phyloP scores from a whole-genome alignment of 1,140 invertebrate species.

The Habropoda laboriosa region DNA sequence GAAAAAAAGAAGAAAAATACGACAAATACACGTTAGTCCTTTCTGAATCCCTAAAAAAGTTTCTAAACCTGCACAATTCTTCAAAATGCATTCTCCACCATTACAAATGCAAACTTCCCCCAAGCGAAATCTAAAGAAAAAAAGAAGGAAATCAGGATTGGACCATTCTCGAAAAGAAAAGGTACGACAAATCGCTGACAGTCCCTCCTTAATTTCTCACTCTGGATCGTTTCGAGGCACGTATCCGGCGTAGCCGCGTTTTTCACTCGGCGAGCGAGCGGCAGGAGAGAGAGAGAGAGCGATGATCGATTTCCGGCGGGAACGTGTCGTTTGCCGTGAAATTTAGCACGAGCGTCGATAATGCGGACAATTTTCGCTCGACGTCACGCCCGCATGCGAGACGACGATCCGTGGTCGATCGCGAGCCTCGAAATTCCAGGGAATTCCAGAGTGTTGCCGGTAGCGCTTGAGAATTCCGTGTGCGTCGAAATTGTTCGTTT shows the following conservation, averaged over 20 bases:
- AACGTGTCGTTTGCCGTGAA: neutral
- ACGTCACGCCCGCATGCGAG: conserved; percentile 30
- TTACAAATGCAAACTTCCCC: no score
- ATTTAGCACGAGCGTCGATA: conserved; percentile 6
- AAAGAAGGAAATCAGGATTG: no score
- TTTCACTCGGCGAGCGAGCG: neutral
- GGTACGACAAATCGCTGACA: neutral
- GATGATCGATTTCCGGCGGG: neutral
- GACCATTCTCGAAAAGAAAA: no score
- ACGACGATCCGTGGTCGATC: conserved; percentile 22
- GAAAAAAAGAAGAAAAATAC: no score
- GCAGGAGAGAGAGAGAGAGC: no score
- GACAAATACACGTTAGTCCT: no score
- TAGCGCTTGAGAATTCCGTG: conserved; percentile 48
- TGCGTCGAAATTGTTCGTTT: conserved; percentile 55
- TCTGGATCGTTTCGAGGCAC: neutral
- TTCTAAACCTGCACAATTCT: no score
- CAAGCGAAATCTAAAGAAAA: no score
- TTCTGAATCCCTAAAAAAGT: no score
- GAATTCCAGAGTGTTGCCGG: conserved; percentile 52
- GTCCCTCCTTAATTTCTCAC: neutral
- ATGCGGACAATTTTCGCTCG: conserved; percentile 46
- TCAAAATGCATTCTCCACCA: no score
- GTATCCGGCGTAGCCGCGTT: neutral
- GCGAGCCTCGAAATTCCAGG: conserved; percentile 51